Percentiles rank a stretch among this genome's conserved stretches.
phyloP scores from a whole-genome alignment of 2,113 vertebrate species.

The Oreochromis tanganicae region DNA sequence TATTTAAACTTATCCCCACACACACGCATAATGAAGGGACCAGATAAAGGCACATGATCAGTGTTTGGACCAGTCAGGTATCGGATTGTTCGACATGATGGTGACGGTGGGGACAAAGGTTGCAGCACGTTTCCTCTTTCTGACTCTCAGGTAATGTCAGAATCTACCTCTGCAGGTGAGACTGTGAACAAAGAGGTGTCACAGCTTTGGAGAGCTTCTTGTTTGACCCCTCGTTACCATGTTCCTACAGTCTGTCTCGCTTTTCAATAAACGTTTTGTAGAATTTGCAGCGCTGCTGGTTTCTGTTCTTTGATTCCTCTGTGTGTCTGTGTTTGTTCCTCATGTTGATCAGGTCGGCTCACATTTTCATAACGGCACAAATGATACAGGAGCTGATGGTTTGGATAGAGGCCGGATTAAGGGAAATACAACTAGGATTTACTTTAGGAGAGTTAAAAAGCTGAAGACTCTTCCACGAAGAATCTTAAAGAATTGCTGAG shows the following conservation, averaged over 20 bases:
- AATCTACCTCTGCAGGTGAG: slow-evolving; percentile 91
- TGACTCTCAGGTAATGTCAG: slow-evolving; percentile 90
- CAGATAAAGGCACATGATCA: not conserved
- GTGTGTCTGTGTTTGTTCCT: not conserved
- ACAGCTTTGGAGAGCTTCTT: slow-evolving; percentile 74
- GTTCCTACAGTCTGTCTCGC: slow-evolving; percentile 83
- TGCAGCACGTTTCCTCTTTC: slow-evolving; percentile 17
- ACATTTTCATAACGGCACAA: not conserved
- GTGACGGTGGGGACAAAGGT: not conserved
- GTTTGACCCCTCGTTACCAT: slow-evolving; percentile 75
- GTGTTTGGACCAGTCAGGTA: not conserved
- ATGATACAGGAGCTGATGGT: not conserved
- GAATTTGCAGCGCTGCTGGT: slow-evolving; percentile 77
- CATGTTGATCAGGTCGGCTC: not conserved
- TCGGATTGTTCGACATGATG: not conserved
- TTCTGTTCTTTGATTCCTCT: not conserved
- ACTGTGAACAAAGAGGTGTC: slow-evolving; percentile 85
- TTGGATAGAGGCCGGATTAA: not conserved
- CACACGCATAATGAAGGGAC: not conserved
- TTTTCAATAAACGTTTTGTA: slow-evolving; percentile 97
- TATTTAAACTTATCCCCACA: not conserved
- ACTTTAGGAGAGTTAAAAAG: fast-evolving
- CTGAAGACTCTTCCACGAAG: not conserved
- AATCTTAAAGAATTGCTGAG: not conserved
- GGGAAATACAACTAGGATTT: not conserved